phyloP scores from a whole-genome alignment of 2,113 vertebrate genomes.

The Psophia crepitans region DNA sequence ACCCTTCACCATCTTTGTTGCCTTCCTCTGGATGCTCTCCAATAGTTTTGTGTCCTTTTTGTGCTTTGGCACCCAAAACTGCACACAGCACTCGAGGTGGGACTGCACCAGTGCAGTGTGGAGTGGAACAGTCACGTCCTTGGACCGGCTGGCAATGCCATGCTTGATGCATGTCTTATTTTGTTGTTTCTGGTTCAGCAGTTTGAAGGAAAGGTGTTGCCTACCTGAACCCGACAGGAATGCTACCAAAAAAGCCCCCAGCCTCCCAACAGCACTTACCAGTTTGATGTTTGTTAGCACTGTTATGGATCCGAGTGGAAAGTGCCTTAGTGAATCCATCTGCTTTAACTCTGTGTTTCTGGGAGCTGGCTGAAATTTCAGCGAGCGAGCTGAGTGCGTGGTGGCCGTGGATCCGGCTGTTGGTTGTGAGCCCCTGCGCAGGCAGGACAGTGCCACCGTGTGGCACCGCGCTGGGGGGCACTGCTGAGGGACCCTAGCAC shows the following conservation, averaged over 20 bases:
- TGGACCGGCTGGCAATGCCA: no score
- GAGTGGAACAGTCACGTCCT: no score
- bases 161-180: no score
- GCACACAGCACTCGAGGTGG: no score
- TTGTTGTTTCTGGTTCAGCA: not conserved
- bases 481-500: not conserved
- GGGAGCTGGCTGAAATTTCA: not conserved
- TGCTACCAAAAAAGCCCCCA: fast-evolving
- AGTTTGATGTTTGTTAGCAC: not conserved
- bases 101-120: no score
- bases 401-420: not conserved
- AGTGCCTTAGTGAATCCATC: not conserved
- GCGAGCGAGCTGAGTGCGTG: fast-evolving
- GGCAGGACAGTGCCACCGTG: conserved; percentile 3
- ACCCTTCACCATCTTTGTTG: no score
- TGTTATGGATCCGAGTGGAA: not conserved
- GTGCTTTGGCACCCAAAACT: no score
- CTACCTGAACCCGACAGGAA: not conserved
- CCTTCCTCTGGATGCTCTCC: no score
- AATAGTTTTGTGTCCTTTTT: no score
- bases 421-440: not conserved
- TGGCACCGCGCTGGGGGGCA: not conserved
- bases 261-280: not conserved
- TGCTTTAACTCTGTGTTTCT: not conserved
- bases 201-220: not conserved